Base-by-base conservation (phyloP, 2,113 vertebrate species). In the Serinus canaria region DNA sequence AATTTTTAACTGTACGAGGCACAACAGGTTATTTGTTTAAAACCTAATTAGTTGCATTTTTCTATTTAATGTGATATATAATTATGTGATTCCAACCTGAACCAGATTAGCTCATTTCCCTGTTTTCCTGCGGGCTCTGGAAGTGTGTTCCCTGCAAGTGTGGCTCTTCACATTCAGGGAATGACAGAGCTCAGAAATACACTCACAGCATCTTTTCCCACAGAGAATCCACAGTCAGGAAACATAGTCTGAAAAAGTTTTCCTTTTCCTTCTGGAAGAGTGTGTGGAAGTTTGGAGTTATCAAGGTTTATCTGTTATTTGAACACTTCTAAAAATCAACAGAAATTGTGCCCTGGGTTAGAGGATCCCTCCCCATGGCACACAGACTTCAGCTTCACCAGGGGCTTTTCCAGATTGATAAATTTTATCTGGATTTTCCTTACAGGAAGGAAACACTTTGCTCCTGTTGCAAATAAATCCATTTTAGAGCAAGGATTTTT, bases 341-440 rank as follows among this genome's bases (percentile, higher is more conserved):
- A 5, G 6, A 5, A n/a, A 31, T 24, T 3, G 6, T 2, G 0
- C 10, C 0, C 20, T 5, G 47, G 17, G 20, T 28, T 41, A 5
- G 69, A 46, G 10, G 12, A 52, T 31, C 35, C 27, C 37, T 56
- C 43, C 30, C 60, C 33, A 1, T 6, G 11, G 18, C 13, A 8
- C 67, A 17, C 13, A 23, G 39, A 27, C 19, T 53, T 70, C 30
- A 9, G 25, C n/a, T 37, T 27, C 59, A 7, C 0, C 1, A 17
- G 23, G 12, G 20, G 8, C 10, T 52, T 24, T 35, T 52, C 17
- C 11, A 15, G 0, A 22, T 2, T 16, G 11, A 43, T 53, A 33
- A 15, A 27, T 77, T 76, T 56, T 20, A 10, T 19, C 47, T 39
- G 46, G 62, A 24, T 62, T 64, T 56, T 37, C 3, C 0, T 22